Conservation (phyloP, 1,140 invertebrate genomes). For the Holcopasites calliopsidis region DNA sequence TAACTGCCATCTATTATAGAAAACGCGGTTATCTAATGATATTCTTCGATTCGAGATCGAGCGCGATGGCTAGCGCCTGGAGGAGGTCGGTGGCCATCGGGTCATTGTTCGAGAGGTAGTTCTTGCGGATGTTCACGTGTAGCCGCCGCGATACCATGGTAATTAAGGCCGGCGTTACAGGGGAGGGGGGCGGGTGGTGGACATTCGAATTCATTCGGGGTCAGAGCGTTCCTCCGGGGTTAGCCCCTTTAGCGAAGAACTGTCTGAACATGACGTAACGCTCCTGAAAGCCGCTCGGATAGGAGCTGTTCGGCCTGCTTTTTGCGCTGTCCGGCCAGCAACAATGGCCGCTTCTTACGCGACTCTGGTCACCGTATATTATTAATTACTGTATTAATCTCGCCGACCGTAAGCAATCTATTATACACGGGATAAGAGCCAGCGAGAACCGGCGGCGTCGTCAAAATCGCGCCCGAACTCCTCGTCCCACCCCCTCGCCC, state of each 20-base stretch:
- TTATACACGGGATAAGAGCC: conserved; percentile 76
- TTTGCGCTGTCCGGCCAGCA: conserved; percentile 75
- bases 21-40: not conserved
- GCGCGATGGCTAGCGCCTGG: not conserved
- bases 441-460: conserved; percentile 44
- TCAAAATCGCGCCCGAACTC: conserved; percentile 25
- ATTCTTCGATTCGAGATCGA: not conserved
- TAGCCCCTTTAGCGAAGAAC: conserved; percentile 69
- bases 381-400: conserved; percentile 80
- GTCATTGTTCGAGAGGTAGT: conserved; percentile 1
- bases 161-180: conserved; percentile 46
- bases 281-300: conserved; percentile 70
- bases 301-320: conserved; percentile 61
- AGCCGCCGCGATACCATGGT: conserved; percentile 20
- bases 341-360: conserved; percentile 74
- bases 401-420: conserved; percentile 74
- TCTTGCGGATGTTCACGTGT: conserved; percentile 15
- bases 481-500: not conserved
- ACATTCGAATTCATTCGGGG: conserved; percentile 74
- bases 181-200: conserved; percentile 37
- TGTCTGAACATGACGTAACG: conserved; percentile 79
- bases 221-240: conserved; percentile 48
- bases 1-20: too few species aligned
- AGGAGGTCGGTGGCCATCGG: not conserved
- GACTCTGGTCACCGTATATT: conserved; percentile 75